Base-by-base conservation (phyloP, 2,113 vertebrate genomes). In the Erpornis zantholeuca region DNA sequence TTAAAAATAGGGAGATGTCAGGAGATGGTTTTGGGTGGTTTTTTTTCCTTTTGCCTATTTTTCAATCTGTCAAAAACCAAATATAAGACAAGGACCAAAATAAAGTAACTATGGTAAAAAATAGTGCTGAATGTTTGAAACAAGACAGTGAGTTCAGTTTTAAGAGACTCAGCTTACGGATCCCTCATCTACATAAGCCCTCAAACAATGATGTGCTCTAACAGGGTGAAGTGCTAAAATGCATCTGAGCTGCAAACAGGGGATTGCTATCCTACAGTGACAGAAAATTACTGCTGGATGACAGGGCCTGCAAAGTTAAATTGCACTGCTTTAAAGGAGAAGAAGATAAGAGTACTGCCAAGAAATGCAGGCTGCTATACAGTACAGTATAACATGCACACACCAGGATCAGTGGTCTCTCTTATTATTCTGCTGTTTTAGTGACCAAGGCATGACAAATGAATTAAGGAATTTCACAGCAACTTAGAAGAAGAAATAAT, bases 201-300 rank as follows among this genome's bases (percentile, higher is more conserved):
- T 56, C 50, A 91, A 91, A 76, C 47, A 70, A 76, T 9, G 22
- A 79, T 24, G 44, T 45, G 47, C 19, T 76, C 60, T 56, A 83
- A 88, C 31, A 71, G 20, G 25, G 17, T 27, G 31, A 86, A 90
- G 89, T 40, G 69, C 50, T 95, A 81, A 94, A 94, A 86, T 15
- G 40, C 81, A 85, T 71, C 81, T 31, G 19, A 53, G 86, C 24
- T 86, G 69, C 80, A 84, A 95, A 89, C 61, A 38, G 17, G 13
- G 42, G 49, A 78, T 22, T 75, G 93, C 57, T 87, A 65, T 91
- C 95, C 93, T 85, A 61, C 93, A 92, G 91, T 61, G 81, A 79
- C n/a, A 94, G 84, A 89, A 96, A 85, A 97, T 92, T 89, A 85
- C 73, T 69, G 66, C 66, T 71, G 73, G 89, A 68, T 89, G 81